Evolutionary conservation across 2,888 invertebrate genomes (phyloP), one percentile per base, ranked within the genome.

Genomic region (Plagodis pulveraria): DNA sequence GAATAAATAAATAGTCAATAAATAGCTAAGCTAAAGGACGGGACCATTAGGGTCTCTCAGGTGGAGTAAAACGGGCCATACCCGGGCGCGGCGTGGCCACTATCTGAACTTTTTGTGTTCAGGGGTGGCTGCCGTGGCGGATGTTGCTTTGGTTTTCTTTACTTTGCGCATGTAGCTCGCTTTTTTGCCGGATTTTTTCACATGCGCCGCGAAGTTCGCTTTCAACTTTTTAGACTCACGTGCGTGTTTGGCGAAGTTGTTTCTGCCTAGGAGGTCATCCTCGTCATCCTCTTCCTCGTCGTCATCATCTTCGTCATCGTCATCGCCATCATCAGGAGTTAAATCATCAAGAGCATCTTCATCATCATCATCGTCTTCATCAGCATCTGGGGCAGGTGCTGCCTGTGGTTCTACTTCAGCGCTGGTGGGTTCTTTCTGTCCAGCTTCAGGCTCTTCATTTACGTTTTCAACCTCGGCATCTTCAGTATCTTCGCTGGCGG

Each of bases 141-240:
- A 81, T 76, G 91, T 86, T 67, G 87, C 88, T 91, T 92, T 92
- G 83, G 87, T 91, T 91, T 91, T 92, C 91, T 92, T 91, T 82
- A 92, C 81, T 92, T 93, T 93, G 78, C 86, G 84, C 75, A 84
- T 78, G 78, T 89, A 85, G 78, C 87, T 90, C 58, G 87, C 84
- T 84, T 91, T 93, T 92, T 93, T 91, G 62, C 83, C 91, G 66
- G 86, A 81, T 80, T 91, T 92, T 91, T 92, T 93, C 69, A 83
- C 79, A 76, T 88, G 84, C 76, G 79, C 81, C 73, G 84, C 79
- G 76, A 79, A 80, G 80, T 82, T 84, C 70, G 87, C 83, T 80
- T 93, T 93, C 85, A 90, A 84, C 84, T 95, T 94, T 95, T 96
- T 96, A 81, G 96, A 97, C 97, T 97, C 96, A 97, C 97, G 97